Percentiles rank a stretch among this genome's conserved stretches.
Evolutionary conservation across 1,140 invertebrate species (phyloP).

Genomic region (Drosophila ercepeae): DNA sequence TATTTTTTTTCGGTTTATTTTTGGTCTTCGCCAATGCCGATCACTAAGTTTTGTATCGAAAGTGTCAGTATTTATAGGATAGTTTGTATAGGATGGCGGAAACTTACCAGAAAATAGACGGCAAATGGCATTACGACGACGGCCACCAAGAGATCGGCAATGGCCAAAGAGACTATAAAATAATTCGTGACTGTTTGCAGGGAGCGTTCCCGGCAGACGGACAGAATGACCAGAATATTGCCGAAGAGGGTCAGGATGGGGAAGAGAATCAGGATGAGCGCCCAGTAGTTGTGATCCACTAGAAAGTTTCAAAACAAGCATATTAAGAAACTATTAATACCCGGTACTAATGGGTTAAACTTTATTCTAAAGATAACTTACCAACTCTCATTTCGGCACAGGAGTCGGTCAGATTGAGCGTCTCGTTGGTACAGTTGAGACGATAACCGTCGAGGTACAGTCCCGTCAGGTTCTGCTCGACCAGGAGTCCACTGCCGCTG

Average conservation of each 20-base stretch:
- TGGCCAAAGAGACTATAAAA: constrained; percentile 98
- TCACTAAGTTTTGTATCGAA: background rate
- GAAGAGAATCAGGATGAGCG: constrained; percentile 93
- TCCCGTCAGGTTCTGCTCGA: constrained; percentile 66
- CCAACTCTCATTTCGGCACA: constrained; percentile 63
- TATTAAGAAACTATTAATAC: no score
- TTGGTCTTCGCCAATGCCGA: no score
- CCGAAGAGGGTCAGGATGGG: constrained; percentile 97
- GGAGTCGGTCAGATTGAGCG: constrained; percentile 60
- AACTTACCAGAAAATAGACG: constrained; percentile 97
- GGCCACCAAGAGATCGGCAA: constrained; percentile 98
- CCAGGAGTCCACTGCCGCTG: constrained; percentile 22
- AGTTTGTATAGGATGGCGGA: background rate
- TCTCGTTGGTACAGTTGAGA: constrained; percentile 63
- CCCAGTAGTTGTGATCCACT: constrained; percentile 91
- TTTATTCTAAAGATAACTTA: constrained; percentile 28
- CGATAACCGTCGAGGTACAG: constrained; percentile 68
- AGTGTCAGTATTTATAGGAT: background rate
- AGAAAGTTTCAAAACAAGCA: constrained; percentile 18
- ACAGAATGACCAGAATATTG: constrained; percentile 97
- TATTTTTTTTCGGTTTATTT: no score
- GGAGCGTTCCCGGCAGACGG: constrained; percentile 94
- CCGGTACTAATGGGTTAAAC: no score
- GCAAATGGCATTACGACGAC: constrained; percentile 99
- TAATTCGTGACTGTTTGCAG: constrained; percentile 98